phyloP scores from a whole-genome alignment of 2,888 invertebrate species.

The Strigamia maritima region DNA sequence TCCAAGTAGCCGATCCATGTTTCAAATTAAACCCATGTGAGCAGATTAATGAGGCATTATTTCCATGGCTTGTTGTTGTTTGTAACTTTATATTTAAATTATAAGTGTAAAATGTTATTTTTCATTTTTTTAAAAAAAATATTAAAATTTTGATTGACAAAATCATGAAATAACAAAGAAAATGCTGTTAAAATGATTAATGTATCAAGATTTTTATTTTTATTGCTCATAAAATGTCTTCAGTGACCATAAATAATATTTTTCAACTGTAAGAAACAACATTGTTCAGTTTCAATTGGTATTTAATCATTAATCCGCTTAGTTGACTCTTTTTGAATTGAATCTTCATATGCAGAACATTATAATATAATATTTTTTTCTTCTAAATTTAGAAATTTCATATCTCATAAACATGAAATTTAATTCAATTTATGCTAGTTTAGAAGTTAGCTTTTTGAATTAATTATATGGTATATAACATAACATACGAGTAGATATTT shows the following conservation, averaged over 20 bases:
- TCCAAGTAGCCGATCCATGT: conserved; percentile 32
- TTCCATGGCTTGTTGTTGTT: neutral
- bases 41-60: conserved; percentile 25
- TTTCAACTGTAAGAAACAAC: neutral
- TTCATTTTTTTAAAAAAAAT: neutral
- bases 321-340: too few relatives aligned
- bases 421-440: too few relatives aligned
- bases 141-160: neutral
- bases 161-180: neutral
- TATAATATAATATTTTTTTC: too few relatives aligned
- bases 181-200: neutral
- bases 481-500: too few relatives aligned
- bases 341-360: too few relatives aligned
- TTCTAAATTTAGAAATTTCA: too few relatives aligned
- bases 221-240: neutral
- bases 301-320: too few relatives aligned
- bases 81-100: neutral
- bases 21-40: conserved; percentile 21
- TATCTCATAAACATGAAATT: too few relatives aligned
- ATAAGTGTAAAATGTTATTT: neutral
- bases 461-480: too few relatives aligned
- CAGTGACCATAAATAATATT: neutral
- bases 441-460: too few relatives aligned
- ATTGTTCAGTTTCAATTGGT: too few relatives aligned
- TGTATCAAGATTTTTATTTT: neutral